These are phyloP conservation scores for Fragum sueziense DNA, from an alignment of 2,888 invertebrate genomes.

Conservation along the genomic window DNA sequence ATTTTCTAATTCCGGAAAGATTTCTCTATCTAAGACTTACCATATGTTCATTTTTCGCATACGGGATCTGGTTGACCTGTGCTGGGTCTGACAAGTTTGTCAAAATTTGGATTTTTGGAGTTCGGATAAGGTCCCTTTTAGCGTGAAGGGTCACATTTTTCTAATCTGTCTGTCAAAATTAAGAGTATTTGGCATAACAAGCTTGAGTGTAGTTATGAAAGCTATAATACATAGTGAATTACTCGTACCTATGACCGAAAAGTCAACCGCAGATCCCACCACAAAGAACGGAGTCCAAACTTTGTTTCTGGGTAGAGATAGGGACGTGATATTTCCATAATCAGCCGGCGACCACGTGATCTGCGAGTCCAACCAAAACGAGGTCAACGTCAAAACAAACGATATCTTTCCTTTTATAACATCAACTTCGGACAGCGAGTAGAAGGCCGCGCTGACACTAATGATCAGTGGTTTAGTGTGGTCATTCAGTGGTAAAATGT, in stretches of 20 bases:
- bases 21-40: too few relatives aligned
- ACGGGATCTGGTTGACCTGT: too few relatives aligned
- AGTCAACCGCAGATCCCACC: slow-evolving; percentile 6
- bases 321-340: slow-evolving; percentile 19
- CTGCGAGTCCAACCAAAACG: slow-evolving; percentile 26
- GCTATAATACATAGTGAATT: too few relatives aligned
- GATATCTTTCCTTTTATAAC: slow-evolving; percentile 20
- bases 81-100: too few relatives aligned
- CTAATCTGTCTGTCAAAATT: too few relatives aligned
- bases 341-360: slow-evolving; percentile 22
- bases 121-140: too few relatives aligned
- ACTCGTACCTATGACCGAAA: slow-evolving; percentile 9
- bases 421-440: slow-evolving; percentile 30
- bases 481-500: slow-evolving; percentile 19
- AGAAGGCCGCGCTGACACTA: slow-evolving; percentile 12
- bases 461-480: slow-evolving; percentile 25
- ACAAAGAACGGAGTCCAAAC: slow-evolving; percentile 32
- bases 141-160: too few relatives aligned
- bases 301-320: slow-evolving; percentile 2
- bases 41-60: too few relatives aligned
- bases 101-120: too few relatives aligned
- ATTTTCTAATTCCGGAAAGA: too few relatives aligned
- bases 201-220: too few relatives aligned
- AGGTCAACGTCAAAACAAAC: background rate
- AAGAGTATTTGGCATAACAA: too few relatives aligned